Base-by-base conservation (phyloP, 2,797 vertebrate genomes). In the Apogon talboti region DNA sequence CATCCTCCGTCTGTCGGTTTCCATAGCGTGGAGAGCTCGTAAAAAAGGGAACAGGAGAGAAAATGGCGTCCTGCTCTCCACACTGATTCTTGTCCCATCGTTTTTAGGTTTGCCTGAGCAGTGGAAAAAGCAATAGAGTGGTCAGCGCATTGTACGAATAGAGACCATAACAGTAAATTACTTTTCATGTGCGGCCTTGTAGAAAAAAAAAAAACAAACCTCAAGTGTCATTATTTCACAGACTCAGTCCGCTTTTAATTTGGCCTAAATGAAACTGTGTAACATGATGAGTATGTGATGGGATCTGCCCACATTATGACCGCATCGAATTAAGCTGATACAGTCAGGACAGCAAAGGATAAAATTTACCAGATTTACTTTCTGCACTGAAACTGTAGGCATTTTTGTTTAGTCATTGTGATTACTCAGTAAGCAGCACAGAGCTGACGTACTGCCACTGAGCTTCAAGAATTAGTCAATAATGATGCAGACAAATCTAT, bases 51-150 rank as follows among this genome's bases (percentile, higher is more conserved):
- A 49, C 13, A 21, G 13, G 48, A 57, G 56, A 87, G 72, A 89
- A 87, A 90, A 89, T 88, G 87, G 83, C 82, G 73, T 18, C 57
- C 21, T 62, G 58, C 63, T 64, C 38, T 69, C 47, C 59, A 53
- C 66, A 15, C 49, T 15, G 33, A 18, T 11, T 11, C n/a, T 58
- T 65, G 35, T 71, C 74, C 24, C 11, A 9, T 71, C 21, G 43
- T 71, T 28, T 63, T 65, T 47, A 37, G 37, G n/a, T 65, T 65
- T 42, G 28, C 33, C 48, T 61, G 28, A 59, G 72, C 61, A 61
- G 40, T 19, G n/a, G 37, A 18, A 13, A 71, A 51, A 30, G 11
- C 19, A 43, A 57, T 3, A 51, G 38, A 56, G 18, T 15, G 8
- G 33, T 15, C 46, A 1, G 6, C 1, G 60, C 28, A 53, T 21